phyloP scores from a whole-genome alignment of 2,888 invertebrate species.

The Neocrepidodera transversa region DNA sequence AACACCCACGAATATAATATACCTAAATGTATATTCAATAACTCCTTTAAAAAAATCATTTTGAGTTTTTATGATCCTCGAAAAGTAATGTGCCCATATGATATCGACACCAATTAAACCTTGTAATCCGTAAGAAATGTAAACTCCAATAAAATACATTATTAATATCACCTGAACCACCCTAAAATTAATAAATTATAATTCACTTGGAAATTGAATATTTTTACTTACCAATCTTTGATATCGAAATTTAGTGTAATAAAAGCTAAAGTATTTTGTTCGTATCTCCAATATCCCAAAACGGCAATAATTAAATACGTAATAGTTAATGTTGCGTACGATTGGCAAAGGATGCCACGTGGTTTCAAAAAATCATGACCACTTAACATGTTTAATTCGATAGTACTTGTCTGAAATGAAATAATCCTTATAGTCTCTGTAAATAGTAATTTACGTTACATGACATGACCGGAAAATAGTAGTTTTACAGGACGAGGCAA shows the following conservation, averaged over 20 bases:
- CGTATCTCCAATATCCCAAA: conserved; percentile 13
- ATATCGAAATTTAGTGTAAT: conserved; percentile 2
- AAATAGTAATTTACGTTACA: too few relatives aligned
- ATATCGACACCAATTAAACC: background rate
- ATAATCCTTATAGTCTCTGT: too few relatives aligned
- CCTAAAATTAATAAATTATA: background rate
- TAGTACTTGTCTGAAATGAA: background rate
- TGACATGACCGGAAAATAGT: too few relatives aligned
- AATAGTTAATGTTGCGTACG: background rate
- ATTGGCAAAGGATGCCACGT: background rate
- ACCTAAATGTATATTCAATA: conserved; percentile 2
- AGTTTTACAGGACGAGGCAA: too few relatives aligned
- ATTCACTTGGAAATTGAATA: background rate
- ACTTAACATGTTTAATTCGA: background rate
- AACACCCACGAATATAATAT: background rate
- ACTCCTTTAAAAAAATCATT: background rate
- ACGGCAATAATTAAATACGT: background rate
- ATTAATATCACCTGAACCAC: background rate
- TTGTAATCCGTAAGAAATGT: conserved; percentile 9
- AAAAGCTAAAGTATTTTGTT: background rate
- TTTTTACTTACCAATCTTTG: background rate
- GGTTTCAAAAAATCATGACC: background rate
- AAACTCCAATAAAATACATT: background rate
- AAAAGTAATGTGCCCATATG: background rate
- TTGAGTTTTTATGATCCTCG: background rate